Conservation (phyloP, 2,113 vertebrate genomes). For the Pachypanchax playfairii region DNA sequence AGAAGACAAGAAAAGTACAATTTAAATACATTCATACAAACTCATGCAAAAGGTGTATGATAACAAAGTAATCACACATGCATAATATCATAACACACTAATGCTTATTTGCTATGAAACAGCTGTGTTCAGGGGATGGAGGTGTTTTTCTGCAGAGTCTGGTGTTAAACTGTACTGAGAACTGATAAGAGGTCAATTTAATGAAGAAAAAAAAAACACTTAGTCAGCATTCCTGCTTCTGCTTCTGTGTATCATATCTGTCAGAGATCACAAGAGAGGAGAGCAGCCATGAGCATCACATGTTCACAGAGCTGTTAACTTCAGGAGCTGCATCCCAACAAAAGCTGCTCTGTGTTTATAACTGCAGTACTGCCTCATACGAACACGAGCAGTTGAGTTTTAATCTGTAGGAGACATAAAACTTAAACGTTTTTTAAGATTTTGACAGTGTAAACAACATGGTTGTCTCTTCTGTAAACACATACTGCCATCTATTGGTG, state of each 20-base stretch:
- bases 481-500: constrained; percentile 66
- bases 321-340: constrained; percentile 3
- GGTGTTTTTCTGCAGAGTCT: too few species aligned
- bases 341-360: background rate
- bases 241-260: constrained; percentile 8
- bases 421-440: background rate
- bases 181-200: too few species aligned
- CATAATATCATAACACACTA: too few species aligned
- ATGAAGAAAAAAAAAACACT: background rate
- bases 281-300: constrained; percentile 7
- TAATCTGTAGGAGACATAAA: background rate
- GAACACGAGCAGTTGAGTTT: background rate
- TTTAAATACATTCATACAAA: too few species aligned
- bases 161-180: too few species aligned
- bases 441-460: background rate
- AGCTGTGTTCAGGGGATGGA: too few species aligned
- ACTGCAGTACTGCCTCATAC: background rate
- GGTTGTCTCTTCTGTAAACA: background rate
- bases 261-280: constrained; percentile 18
- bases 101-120: too few species aligned
- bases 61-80: too few species aligned
- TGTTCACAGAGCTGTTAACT: background rate
- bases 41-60: too few species aligned
- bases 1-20: too few species aligned
- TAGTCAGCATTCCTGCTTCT: background rate